phyloP scores from a whole-genome alignment of 2,888 invertebrate species.

The Phyllotreta striolata region DNA sequence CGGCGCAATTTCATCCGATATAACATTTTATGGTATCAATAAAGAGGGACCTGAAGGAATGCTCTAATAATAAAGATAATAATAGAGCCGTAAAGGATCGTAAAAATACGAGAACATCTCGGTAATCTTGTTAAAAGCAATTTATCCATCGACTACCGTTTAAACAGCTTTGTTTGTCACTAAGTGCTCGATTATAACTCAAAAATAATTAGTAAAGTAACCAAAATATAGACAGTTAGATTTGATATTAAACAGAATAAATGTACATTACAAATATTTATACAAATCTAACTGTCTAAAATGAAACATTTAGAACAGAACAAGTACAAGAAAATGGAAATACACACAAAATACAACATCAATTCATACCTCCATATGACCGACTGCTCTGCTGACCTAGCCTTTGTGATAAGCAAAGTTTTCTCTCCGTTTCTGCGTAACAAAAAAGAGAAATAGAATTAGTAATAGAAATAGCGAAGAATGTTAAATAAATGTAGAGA shows the following conservation, averaged over 20 bases:
- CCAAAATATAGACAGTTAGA: too few species aligned
- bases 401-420: slow-evolving; percentile 63
- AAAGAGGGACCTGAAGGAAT: slow-evolving; percentile 14
- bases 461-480: slow-evolving; percentile 5
- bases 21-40: slow-evolving; percentile 23
- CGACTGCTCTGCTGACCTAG: slow-evolving; percentile 62
- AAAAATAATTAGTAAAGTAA: too few species aligned
- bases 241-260: background rate
- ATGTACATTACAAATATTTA: background rate
- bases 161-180: too few species aligned
- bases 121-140: slow-evolving; percentile 16
- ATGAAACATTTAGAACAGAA: too few species aligned
- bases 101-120: slow-evolving; percentile 20
- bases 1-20: slow-evolving; percentile 10
- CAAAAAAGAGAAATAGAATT: slow-evolving; percentile 50
- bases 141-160: slow-evolving; percentile 12
- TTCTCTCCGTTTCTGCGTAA: slow-evolving; percentile 61
- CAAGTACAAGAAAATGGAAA: background rate
- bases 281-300: too few species aligned
- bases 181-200: too few species aligned
- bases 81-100: slow-evolving; percentile 14
- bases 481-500: background rate
- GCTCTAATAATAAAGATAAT: slow-evolving; percentile 25
- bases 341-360: slow-evolving; percentile 31
- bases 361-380: slow-evolving; percentile 60